phyloP scores from a whole-genome alignment of 2,888 invertebrate genomes.

The Erebia ligea region DNA sequence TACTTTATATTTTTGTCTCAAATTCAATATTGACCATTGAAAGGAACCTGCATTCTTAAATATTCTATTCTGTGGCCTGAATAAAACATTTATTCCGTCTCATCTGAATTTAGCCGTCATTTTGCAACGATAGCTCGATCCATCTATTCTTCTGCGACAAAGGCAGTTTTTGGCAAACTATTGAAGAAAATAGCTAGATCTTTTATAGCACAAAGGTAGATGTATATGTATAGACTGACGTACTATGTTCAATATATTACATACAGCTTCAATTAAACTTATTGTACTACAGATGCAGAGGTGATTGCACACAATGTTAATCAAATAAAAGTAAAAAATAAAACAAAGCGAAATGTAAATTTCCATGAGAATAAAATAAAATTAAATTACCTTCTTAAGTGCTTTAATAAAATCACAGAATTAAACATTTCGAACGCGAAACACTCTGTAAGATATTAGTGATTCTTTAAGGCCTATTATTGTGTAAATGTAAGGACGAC shows the following conservation, averaged over 20 bases:
- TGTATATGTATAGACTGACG: background rate
- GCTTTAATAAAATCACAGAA: background rate
- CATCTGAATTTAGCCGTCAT: background rate
- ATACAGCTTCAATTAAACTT: no score
- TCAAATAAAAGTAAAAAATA: no score
- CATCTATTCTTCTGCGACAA: background rate
- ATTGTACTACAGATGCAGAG: no score
- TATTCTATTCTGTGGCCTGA: background rate
- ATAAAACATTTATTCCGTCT: constrained; percentile 5
- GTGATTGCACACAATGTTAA: no score
- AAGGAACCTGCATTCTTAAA: background rate
- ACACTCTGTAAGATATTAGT: background rate
- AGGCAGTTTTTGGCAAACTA: background rate
- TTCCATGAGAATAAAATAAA: background rate
- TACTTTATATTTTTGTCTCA: no score
- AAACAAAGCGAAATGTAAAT: background rate
- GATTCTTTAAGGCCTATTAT: background rate
- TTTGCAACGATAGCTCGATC: background rate
- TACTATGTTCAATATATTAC: no score
- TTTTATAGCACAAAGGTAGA: background rate
- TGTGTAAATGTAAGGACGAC: background rate
- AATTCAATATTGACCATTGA: no score
- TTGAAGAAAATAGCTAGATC: background rate
- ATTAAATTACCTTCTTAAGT: background rate
- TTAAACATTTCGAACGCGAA: background rate